Conservation (phyloP, 2,797 vertebrate species). For the Cottoperca gobio region DNA sequence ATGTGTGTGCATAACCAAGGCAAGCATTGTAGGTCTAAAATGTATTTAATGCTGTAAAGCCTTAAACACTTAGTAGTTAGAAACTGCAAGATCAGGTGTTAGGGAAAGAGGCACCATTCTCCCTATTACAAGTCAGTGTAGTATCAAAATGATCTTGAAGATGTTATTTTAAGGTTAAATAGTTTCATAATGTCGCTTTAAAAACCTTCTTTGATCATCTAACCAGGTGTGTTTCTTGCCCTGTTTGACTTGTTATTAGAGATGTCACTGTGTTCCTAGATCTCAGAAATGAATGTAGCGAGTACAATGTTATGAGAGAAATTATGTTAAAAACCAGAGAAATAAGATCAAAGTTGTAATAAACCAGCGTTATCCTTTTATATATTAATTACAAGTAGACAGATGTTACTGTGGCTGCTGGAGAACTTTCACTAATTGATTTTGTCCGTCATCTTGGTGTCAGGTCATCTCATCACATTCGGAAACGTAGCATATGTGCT, state of each 20-base stretch:
- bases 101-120: too few species aligned
- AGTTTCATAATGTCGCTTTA: too few species aligned
- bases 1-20: neutral
- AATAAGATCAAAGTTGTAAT: neutral
- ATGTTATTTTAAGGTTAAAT: too few species aligned
- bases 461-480: slow-evolving; percentile 84
- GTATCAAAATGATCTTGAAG: too few species aligned
- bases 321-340: neutral
- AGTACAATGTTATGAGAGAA: neutral
- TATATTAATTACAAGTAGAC: neutral
- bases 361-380: neutral
- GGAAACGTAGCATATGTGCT: slow-evolving; percentile 89
- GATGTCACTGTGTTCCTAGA: neutral
- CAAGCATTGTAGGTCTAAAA: neutral
- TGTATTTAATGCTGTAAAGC: too few species aligned
- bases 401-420: neutral
- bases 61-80: too few species aligned
- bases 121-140: too few species aligned
- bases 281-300: neutral
- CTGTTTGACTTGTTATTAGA: neutral
- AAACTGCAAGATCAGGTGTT: too few species aligned
- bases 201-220: neutral
- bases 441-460: slow-evolving; percentile 33
- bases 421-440: neutral
- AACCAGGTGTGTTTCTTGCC: neutral